phyloP scores from a whole-genome alignment of 2,797 vertebrate genomes.

The Sciaenops ocellatus region DNA sequence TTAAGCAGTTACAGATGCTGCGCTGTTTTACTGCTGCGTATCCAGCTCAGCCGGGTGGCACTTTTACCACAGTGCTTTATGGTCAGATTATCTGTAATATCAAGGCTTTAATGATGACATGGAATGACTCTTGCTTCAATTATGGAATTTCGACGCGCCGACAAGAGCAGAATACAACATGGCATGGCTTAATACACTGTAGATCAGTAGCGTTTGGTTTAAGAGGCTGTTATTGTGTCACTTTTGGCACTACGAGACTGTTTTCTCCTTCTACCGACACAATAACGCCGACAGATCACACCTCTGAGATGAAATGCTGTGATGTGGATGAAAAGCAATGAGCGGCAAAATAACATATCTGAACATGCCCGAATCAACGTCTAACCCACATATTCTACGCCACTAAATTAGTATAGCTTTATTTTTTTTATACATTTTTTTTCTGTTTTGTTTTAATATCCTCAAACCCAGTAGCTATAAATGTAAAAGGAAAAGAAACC shows the following conservation, averaged over 20 bases:
- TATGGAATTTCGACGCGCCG: conserved; percentile 31
- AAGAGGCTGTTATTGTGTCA: conserved; percentile 49
- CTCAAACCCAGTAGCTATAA: conserved; percentile 88
- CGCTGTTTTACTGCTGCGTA: conserved; percentile 67
- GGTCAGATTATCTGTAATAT: conserved; percentile 77
- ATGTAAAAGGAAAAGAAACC: conserved; percentile 86
- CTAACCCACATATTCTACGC: conserved; percentile 87
- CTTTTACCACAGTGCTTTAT: conserved; percentile 76
- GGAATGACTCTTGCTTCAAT: conserved; percentile 52
- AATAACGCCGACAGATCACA: conserved; percentile 48
- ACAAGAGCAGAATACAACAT: conserved; percentile 31
- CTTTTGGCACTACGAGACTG: conserved; percentile 66
- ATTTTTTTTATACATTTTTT: conserved; percentile 76
- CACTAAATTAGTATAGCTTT: conserved; percentile 89
- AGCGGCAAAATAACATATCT: conserved; percentile 70
- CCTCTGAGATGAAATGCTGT: conserved; percentile 74
- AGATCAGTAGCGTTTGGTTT: conserved; percentile 29
- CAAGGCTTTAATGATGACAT: conserved; percentile 69
- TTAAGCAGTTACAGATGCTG: conserved; percentile 78
- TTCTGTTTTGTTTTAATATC: conserved; percentile 85
- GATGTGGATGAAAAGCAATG: conserved; percentile 65
- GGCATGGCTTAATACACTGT: conserved; percentile 27
- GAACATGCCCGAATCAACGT: conserved; percentile 84
- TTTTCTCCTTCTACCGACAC: conserved; percentile 41
- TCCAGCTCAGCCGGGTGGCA: conserved; percentile 65